These are phyloP conservation scores for Phenganax stokvisi DNA, from an alignment of 92 coral and sea anemone species.

Conservation along the genomic window DNA sequence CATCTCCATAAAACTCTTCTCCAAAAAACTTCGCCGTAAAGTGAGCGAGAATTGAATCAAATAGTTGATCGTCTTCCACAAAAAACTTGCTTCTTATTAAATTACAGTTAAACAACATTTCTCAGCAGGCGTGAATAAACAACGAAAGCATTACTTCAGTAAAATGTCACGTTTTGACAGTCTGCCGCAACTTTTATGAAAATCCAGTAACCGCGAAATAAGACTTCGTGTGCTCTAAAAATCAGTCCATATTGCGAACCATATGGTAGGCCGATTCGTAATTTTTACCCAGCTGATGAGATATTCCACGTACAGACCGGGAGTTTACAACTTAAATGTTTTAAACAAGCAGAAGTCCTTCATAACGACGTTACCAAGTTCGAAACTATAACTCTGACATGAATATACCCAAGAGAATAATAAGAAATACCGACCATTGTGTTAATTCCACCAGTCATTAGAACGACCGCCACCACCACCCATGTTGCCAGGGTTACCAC, in stretches of 20 bases:
- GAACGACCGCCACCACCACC: conserved; percentile 81
- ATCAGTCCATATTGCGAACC: background rate
- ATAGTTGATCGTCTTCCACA: background rate
- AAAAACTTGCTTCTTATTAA: background rate
- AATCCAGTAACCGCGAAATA: background rate
- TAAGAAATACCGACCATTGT: background rate
- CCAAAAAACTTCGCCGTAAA: background rate
- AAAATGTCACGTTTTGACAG: background rate
- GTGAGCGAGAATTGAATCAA: background rate
- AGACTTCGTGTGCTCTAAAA: background rate
- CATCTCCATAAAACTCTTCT: background rate
- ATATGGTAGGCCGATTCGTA: background rate
- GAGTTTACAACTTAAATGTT: background rate
- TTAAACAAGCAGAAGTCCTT: conserved; percentile 37
- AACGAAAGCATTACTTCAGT: background rate
- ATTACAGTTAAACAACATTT: background rate
- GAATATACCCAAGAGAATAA: conserved; percentile 12
- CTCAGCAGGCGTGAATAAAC: background rate
- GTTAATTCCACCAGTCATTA: conserved; percentile 98
- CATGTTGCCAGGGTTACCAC: conserved; percentile 49
- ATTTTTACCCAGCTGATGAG: background rate
- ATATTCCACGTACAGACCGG: background rate
- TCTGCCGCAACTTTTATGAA: background rate
- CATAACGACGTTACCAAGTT: conserved; percentile 23
- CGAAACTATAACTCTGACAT: conserved; percentile 24